Evolutionary conservation across 1,140 invertebrate genomes (phyloP).

Genomic region (Drosophila orena): DNA sequence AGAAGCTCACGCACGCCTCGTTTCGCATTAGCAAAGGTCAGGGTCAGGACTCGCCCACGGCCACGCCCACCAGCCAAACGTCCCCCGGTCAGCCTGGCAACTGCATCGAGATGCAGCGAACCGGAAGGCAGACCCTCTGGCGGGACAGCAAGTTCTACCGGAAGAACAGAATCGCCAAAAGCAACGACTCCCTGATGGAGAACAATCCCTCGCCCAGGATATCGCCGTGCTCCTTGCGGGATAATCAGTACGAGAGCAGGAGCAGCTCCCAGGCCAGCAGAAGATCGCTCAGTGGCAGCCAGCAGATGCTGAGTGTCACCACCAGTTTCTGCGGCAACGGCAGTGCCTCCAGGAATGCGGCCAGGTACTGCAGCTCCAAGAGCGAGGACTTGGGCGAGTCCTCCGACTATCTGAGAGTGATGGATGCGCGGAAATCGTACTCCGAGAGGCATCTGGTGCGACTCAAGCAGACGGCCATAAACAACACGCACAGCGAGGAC

Average conservation of each 20-base stretch:
- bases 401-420: conserved; percentile 74
- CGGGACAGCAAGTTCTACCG: conserved; percentile 84
- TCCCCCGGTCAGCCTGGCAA: conserved; percentile 48
- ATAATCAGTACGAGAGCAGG: conserved; percentile 78
- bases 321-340: conserved; percentile 72
- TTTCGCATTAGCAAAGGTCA: conserved; percentile 81
- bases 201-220: conserved; percentile 74
- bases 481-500: conserved; percentile 77
- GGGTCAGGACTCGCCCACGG: conserved; percentile 47
- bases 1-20: conserved; percentile 82
- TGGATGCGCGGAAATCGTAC: conserved; percentile 81
- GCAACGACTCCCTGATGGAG: conserved; percentile 82
- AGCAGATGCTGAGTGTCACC: conserved; percentile 73
- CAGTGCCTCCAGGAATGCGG: conserved; percentile 20
- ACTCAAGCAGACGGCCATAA: conserved; percentile 83
- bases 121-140: conserved; percentile 75
- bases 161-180: conserved; percentile 84
- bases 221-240: conserved; percentile 75
- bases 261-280: conserved; percentile 71
- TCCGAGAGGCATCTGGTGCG: conserved; percentile 80
- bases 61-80: conserved; percentile 45
- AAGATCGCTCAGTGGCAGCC: conserved; percentile 67
- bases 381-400: conserved; percentile 78
- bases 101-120: conserved; percentile 70
- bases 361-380: conserved; percentile 79